A percentile compares a stretch with the other conserved stretches of the same genome.
Conservation (phyloP, 1,140 invertebrate species). For the Drosophila pandora region DNA sequence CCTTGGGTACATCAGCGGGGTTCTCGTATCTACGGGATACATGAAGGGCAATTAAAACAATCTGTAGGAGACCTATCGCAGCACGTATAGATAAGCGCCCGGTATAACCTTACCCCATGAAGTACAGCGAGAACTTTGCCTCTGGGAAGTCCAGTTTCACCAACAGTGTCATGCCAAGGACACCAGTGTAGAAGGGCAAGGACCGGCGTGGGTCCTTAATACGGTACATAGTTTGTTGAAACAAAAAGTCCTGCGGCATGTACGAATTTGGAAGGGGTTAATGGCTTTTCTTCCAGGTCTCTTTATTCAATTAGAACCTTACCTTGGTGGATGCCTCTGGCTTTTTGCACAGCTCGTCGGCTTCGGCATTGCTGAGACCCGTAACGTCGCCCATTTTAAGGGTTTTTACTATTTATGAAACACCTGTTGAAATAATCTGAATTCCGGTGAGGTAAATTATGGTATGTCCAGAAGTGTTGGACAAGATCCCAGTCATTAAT, state of each 20-base stretch:
- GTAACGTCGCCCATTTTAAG: slow-evolving; percentile 85
- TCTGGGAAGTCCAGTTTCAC: slow-evolving; percentile 95
- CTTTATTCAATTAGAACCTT: neutral
- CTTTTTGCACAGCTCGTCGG: slow-evolving; percentile 87
- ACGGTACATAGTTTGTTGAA: slow-evolving; percentile 98
- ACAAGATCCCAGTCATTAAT: neutral
- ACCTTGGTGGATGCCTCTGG: slow-evolving; percentile 87
- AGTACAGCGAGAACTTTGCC: slow-evolving; percentile 96
- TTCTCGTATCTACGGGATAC: slow-evolving; percentile 88
- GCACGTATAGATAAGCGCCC: slow-evolving; percentile 24
- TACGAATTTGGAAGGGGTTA: neutral
- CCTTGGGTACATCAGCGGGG: slow-evolving; percentile 88
- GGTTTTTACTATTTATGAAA: slow-evolving; percentile 22
- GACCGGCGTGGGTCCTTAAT: slow-evolving; percentile 95
- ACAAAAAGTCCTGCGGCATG: slow-evolving; percentile 90
- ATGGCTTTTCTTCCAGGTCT: neutral
- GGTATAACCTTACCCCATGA: slow-evolving; percentile 88
- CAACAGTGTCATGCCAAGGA: slow-evolving; percentile 95
- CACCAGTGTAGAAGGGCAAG: slow-evolving; percentile 94
- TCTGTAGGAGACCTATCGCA: neutral
- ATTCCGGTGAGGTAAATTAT: slow-evolving; percentile 2
- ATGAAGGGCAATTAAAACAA: neutral
- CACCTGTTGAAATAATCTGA: slow-evolving; percentile 36
- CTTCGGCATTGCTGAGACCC: slow-evolving; percentile 87
- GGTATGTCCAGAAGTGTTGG: neutral